Percentiles rank a stretch among this genome's conserved stretches.
Evolutionary conservation across 1,140 invertebrate species (phyloP).

Genomic region (Homarus americanus): DNA sequence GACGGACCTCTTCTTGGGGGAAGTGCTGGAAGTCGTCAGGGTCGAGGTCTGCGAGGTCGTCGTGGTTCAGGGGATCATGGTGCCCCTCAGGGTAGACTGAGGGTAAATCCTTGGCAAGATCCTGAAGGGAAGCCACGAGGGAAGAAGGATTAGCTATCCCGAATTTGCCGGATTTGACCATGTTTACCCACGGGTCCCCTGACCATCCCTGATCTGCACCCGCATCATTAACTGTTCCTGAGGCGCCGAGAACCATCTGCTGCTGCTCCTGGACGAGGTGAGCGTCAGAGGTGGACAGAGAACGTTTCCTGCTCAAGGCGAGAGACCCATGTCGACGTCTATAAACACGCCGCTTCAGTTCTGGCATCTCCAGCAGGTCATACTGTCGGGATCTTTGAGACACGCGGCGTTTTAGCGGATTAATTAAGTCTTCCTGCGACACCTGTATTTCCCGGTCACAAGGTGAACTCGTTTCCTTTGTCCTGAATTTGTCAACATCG

Average conservation of each 20-base stretch:
- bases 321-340: neutral
- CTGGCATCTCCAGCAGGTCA: conserved; percentile 44
- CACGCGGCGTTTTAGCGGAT: conserved; percentile 36
- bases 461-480: neutral
- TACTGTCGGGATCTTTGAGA: conserved; percentile 24
- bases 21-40: conserved; percentile 50
- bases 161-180: neutral
- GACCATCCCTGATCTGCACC: neutral
- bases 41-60: conserved; percentile 59
- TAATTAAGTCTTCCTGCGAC: conserved; percentile 34
- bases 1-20: conserved; percentile 49
- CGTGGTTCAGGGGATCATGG: conserved; percentile 3
- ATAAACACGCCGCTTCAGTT: conserved; percentile 46
- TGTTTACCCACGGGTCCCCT: neutral
- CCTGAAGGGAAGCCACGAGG: conserved; percentile 53
- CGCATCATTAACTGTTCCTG: neutral
- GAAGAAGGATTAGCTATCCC: conserved; percentile 44
- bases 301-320: neutral
- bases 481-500: neutral
- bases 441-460: conserved; percentile 53
- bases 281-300: conserved; percentile 3
- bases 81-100: conserved; percentile 49
- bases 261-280: neutral
- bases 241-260: too few relatives aligned
- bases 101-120: conserved; percentile 38